A percentile compares a stretch with the other conserved stretches of the same genome.
phyloP scores from a whole-genome alignment of 2,113 vertebrate genomes.

The Psephotus haematonotus region DNA sequence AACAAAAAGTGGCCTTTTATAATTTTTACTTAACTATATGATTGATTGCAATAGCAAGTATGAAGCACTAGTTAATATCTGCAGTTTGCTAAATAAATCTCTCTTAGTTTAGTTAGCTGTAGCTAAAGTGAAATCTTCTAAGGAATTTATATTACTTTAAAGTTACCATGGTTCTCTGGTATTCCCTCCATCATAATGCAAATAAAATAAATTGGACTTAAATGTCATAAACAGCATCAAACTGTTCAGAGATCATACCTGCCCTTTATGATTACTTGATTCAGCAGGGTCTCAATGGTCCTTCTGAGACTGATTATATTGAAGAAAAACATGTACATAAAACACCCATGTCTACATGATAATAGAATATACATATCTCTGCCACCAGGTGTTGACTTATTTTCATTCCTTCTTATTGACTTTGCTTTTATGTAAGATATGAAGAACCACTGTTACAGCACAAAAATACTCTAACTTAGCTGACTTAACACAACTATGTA shows the following conservation, averaged over 20 bases:
- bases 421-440: not conserved
- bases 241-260: not conserved
- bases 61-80: not conserved
- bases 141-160: not conserved
- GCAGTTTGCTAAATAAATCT: not conserved
- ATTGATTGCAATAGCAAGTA: not conserved
- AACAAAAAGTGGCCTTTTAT: not conserved
- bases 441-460: not conserved
- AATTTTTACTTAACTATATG: not conserved
- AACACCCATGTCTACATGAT: not conserved
- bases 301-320: not conserved
- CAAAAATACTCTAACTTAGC: not conserved
- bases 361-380: not conserved
- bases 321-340: not conserved
- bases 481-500: not conserved
- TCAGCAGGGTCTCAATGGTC: not conserved
- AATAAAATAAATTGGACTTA: not conserved
- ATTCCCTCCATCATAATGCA: not conserved
- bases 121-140: not conserved
- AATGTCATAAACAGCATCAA: not conserved
- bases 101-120: conserved; percentile 16
- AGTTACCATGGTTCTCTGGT: not conserved
- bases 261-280: not conserved
- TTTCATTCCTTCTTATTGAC: not conserved
- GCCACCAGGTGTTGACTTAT: not conserved